Evolutionary conservation across 2,113 vertebrate species (phyloP).

Genomic region (Bambusicola thoracicus): DNA sequence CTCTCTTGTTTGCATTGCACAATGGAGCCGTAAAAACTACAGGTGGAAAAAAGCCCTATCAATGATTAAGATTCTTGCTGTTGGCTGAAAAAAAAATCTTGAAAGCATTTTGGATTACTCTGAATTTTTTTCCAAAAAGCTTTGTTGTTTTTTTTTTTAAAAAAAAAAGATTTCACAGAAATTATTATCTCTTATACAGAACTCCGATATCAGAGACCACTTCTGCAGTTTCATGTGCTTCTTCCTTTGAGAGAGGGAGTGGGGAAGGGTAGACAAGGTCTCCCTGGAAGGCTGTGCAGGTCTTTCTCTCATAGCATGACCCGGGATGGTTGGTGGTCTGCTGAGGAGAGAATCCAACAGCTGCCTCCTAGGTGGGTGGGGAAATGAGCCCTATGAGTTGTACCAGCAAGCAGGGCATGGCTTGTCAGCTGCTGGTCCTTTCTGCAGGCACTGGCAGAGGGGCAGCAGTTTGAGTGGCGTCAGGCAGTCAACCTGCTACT

Average conservation of each 20-base stretch:
- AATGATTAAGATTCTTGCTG: background rate
- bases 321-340: background rate
- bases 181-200: background rate
- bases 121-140: background rate
- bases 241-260: background rate
- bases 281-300: accelerated
- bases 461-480: background rate
- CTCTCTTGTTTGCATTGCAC: background rate
- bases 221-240: background rate
- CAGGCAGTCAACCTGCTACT: background rate
- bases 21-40: background rate
- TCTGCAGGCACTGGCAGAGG: background rate
- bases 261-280: background rate
- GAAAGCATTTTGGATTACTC: background rate
- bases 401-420: background rate
- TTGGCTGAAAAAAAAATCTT: background rate
- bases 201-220: background rate
- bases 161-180: background rate
- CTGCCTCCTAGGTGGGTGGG: background rate
- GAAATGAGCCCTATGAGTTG: background rate
- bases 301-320: background rate
- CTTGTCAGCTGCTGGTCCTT: background rate
- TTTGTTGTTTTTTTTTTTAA: background rate
- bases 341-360: background rate
- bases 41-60: background rate